Evolutionary conservation across 2,888 invertebrate species (phyloP).

Genomic region (Tetheella fluctuosa): DNA sequence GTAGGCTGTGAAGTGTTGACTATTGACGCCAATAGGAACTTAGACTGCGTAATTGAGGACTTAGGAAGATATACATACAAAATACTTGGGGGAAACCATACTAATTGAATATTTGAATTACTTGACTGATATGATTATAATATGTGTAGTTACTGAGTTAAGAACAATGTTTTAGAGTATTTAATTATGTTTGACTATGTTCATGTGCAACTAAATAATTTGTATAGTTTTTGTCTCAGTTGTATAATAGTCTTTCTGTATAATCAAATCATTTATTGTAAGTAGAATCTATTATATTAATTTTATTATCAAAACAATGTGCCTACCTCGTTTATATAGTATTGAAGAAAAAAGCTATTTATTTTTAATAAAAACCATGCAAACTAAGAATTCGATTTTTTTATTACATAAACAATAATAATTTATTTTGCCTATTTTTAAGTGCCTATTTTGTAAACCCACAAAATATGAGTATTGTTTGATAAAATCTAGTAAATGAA

Average conservation of each 20-base stretch:
- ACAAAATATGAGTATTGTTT: conserved; percentile 11
- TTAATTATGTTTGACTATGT: conserved; percentile 5
- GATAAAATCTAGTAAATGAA: background rate
- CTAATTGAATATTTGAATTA: conserved; percentile 48
- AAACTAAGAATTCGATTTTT: conserved; percentile 52
- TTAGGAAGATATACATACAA: conserved; percentile 73
- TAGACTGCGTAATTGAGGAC: conserved; percentile 64
- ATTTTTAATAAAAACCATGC: conserved; percentile 34
- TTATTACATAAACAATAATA: conserved; percentile 70
- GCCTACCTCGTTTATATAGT: background rate
- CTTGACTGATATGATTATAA: background rate
- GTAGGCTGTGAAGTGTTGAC: conserved; percentile 77
- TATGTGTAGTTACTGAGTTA: background rate
- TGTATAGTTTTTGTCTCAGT: background rate
- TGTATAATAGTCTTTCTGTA: background rate
- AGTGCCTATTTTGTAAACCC: conserved; percentile 49
- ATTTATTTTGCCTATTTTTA: conserved; percentile 63
- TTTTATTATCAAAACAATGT: background rate
- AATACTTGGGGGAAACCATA: conserved; percentile 77
- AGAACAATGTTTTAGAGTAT: background rate
- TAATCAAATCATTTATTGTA: too few species aligned
- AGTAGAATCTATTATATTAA: background rate
- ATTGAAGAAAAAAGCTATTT: conserved; percentile 13
- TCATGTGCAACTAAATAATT: background rate
- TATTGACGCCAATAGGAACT: conserved; percentile 68